Conservation (phyloP, 2,888 invertebrate genomes). For the Gerris lacustris region DNA sequence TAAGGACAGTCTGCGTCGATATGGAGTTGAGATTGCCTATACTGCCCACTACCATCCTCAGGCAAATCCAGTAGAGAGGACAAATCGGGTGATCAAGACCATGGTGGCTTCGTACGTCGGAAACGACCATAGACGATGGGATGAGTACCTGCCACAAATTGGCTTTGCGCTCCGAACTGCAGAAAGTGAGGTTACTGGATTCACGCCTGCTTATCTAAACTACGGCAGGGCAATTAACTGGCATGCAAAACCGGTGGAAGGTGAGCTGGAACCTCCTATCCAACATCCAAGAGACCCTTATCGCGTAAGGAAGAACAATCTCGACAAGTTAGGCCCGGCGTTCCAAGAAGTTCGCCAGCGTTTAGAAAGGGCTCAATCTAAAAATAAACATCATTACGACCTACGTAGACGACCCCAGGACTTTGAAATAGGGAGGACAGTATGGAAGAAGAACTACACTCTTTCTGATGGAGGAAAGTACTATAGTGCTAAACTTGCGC, state of each 20-base stretch:
- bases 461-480: constrained; percentile 13
- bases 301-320: too few species aligned
- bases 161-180: constrained; percentile 28
- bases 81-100: constrained; percentile 28
- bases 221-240: constrained; percentile 6
- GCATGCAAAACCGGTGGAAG: too few species aligned
- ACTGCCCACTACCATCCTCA: constrained; percentile 29
- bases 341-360: too few species aligned
- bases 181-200: constrained; percentile 21
- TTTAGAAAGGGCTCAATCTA: too few species aligned
- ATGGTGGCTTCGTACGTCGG: constrained; percentile 27
- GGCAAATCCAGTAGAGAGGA: constrained; percentile 29
- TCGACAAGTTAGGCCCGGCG: too few species aligned
- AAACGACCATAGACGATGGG: constrained; percentile 27
- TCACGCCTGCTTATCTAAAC: constrained; percentile 22
- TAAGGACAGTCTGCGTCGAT: constrained; percentile 13
- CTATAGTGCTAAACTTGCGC: constrained; percentile 13
- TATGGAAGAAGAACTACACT: too few species aligned
- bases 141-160: constrained; percentile 25
- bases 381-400: too few species aligned
- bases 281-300: too few species aligned
- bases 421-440: constrained; percentile 13
- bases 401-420: background rate
- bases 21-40: constrained; percentile 15
- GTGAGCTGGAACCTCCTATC: too few species aligned